Conservation (phyloP, 2,113 vertebrate species). For the Mungos mungo region DNA sequence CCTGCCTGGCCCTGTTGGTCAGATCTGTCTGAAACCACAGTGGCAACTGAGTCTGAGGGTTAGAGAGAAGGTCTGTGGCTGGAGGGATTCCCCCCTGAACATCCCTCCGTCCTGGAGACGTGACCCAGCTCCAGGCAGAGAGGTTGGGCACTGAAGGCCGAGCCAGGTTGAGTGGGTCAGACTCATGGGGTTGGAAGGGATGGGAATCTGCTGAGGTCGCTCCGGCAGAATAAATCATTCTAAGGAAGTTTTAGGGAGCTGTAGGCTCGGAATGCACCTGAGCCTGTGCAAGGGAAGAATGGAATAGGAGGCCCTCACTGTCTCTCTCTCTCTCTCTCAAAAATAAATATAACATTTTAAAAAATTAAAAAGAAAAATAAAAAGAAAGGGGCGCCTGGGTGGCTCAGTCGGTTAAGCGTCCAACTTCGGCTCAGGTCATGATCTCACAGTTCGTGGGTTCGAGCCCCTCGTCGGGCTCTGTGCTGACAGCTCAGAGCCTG, state of each 20-base stretch:
- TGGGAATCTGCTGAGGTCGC: neutral
- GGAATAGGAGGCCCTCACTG: too few relatives aligned
- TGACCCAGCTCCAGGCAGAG: neutral
- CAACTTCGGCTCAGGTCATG: too few relatives aligned
- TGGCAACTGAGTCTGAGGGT: neutral
- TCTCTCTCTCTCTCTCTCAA: too few relatives aligned
- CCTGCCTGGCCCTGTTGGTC: rapidly evolving
- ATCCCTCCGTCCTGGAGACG: rapidly evolving
- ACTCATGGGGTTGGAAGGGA: neutral
- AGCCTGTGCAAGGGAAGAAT: neutral
- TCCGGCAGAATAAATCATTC: neutral
- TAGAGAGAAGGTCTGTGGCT: neutral
- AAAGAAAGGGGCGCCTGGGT: too few relatives aligned
- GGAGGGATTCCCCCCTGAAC: neutral
- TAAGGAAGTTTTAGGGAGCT: neutral
- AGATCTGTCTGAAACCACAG: neutral
- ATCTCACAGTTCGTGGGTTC: too few relatives aligned
- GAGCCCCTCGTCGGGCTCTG: too few relatives aligned
- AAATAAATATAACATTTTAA: too few relatives aligned
- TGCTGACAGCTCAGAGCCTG: too few relatives aligned
- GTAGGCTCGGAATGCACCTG: neutral
- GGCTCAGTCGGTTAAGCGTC: too few relatives aligned
- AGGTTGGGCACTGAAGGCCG: neutral
- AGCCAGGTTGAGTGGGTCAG: neutral
- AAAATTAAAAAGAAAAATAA: too few relatives aligned